Conservation (phyloP, 2,113 vertebrate genomes). For the Lophotis ruficrista region DNA sequence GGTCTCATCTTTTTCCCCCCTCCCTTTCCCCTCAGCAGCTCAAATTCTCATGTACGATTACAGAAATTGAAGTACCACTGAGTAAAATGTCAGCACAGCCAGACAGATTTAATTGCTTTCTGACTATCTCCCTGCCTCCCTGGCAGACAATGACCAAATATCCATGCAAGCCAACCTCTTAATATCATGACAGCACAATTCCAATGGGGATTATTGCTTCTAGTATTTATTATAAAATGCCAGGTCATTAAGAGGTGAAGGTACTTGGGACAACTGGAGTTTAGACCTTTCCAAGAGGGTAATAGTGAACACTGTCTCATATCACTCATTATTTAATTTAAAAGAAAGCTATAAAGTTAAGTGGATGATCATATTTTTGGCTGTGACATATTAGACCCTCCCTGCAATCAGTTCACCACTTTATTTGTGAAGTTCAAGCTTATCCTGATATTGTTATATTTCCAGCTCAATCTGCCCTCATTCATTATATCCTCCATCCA, state of each 20-base stretch:
- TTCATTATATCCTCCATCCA: neutral
- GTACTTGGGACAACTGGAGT: neutral
- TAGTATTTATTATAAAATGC: neutral
- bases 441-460: neutral
- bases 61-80: neutral
- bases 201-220: neutral
- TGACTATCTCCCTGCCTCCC: neutral
- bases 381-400: neutral
- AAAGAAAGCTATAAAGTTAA: neutral
- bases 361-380: neutral
- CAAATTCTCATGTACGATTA: neutral
- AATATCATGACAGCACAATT: neutral
- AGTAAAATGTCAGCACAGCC: neutral
- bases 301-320: neutral
- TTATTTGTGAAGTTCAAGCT: neutral
- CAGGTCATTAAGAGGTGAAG: neutral
- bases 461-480: neutral
- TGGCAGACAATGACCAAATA: conserved; percentile 26
- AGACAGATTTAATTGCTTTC: neutral
- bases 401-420: neutral
- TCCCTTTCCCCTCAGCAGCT: neutral
- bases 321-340: neutral
- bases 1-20: neutral
- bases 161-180: neutral
- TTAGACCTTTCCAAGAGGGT: neutral